Evolutionary conservation across 2,888 invertebrate species (phyloP), one percentile per base, ranked within the genome.

Genomic region (Lampropteryx suffumata): DNA sequence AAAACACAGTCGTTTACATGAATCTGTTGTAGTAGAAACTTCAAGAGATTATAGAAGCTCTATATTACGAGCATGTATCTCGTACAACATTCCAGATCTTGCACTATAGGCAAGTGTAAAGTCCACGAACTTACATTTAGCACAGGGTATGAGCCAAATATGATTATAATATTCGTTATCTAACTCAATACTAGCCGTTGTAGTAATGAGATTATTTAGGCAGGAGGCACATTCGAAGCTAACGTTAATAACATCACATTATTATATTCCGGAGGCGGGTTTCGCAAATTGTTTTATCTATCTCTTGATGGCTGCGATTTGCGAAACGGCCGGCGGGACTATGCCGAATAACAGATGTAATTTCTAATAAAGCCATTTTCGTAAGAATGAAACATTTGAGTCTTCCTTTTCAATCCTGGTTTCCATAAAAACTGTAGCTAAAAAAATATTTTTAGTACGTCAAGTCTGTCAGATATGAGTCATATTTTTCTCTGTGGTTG

Each of bases 211-310:
- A 33, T 41, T 41, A 26, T 26, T n/a, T n/a, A n/a, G n/a, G n/a
- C 12, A 4, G 3, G 11, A 43, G 17, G 24, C 21, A 40, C 29
- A 24, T 40, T 40, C 1, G 12, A 13, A 21, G 12, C 3, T 21
- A 32, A 13, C 12, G 32, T 27, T 43, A 54, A 55, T 43, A 51
- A 36, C 33, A 46, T 47, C 34, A 39, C 43, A 47, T 54, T 49
- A 43, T 44, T 42, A 45, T 21, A 35, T 35, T 35, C 35, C 21
- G 10, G 30, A 14, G 27, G n/a, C 40, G 6, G n/a, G 13, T 26
- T 40, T 26, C 40, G 48, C 47, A 53, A 49, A 50, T 58, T 45
- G 37, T 46, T 41, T 51, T 54, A 59, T 55, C 55, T 53, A 35
- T 24, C 34, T 17, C 43, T 12, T 32, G 43, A 50, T 40, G 29